Conservation (phyloP, 2,888 invertebrate genomes). For the Cryptophagus acutangulus region DNA sequence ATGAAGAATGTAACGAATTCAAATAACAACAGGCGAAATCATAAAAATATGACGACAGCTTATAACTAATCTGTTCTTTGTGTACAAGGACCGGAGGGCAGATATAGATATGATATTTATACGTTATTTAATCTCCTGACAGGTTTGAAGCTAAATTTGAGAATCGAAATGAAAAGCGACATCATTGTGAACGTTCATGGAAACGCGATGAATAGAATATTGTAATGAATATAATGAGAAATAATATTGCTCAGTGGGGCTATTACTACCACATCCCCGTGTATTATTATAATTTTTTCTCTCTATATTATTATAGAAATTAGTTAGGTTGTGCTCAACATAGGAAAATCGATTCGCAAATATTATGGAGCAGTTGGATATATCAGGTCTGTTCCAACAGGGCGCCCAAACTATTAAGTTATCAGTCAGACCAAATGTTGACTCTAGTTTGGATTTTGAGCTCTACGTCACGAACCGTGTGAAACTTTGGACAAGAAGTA, state of each 20-base stretch:
- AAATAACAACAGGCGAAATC: neutral
- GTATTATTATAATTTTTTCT: neutral
- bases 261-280: neutral
- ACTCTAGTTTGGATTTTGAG: too few relatives aligned
- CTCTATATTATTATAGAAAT: too few relatives aligned
- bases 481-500: too few relatives aligned
- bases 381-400: too few relatives aligned
- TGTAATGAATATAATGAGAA: conserved; percentile 1
- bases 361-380: too few relatives aligned
- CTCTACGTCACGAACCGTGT: too few relatives aligned
- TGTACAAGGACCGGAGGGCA: conserved; percentile 27
- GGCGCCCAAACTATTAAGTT: too few relatives aligned
- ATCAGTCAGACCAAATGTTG: too few relatives aligned
- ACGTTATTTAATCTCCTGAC: conserved; percentile 36
- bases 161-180: conserved; percentile 11
- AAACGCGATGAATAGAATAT: neutral
- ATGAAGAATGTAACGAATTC: neutral
- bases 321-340: too few relatives aligned
- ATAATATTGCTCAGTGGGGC: neutral
- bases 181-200: neutral
- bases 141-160: conserved; percentile 27
- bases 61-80: conserved; percentile 35
- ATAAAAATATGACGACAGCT: conserved; percentile 1
- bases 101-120: conserved; percentile 39
- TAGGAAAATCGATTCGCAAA: too few relatives aligned